Percentiles rank a stretch among this genome's conserved stretches.
These are phyloP conservation scores for Corythornis leucogaster DNA, from an alignment of 2,797 vertebrate genomes.

Conservation along the genomic window DNA sequence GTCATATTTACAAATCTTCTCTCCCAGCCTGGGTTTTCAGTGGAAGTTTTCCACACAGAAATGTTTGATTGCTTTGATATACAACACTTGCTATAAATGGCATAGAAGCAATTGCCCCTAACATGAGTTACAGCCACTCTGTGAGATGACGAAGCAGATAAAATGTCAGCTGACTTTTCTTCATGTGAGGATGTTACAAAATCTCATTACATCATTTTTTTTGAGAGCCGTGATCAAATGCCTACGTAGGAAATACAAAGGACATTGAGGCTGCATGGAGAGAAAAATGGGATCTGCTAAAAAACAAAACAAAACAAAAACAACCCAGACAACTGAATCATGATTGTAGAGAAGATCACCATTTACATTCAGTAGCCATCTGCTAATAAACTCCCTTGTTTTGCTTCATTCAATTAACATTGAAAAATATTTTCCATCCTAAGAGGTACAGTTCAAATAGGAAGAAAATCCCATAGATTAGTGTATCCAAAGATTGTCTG, in stretches of 20 bases:
- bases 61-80: background rate
- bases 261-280: background rate
- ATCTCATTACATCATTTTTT: background rate
- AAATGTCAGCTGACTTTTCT: constrained; percentile 1
- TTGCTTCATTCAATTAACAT: background rate
- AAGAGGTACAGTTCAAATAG: background rate
- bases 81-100: background rate
- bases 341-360: background rate
- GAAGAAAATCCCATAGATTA: background rate
- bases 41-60: background rate
- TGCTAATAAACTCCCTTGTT: background rate
- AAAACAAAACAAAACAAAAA: background rate
- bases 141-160: constrained; percentile 27
- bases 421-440: background rate
- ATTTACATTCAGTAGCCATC: background rate
- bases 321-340: background rate
- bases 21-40: background rate
- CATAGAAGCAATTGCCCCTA: background rate
- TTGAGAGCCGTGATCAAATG: background rate
- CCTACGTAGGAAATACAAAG: constrained; percentile 13
- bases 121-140: background rate
- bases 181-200: constrained; percentile 46
- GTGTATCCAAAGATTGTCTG: background rate
- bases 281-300: background rate
- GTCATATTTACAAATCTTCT: background rate